Percentiles rank a stretch among this genome's conserved stretches.
Evolutionary conservation across 2,113 vertebrate genomes (phyloP).

Genomic region (Hymenochirus boettgeri): DNA sequence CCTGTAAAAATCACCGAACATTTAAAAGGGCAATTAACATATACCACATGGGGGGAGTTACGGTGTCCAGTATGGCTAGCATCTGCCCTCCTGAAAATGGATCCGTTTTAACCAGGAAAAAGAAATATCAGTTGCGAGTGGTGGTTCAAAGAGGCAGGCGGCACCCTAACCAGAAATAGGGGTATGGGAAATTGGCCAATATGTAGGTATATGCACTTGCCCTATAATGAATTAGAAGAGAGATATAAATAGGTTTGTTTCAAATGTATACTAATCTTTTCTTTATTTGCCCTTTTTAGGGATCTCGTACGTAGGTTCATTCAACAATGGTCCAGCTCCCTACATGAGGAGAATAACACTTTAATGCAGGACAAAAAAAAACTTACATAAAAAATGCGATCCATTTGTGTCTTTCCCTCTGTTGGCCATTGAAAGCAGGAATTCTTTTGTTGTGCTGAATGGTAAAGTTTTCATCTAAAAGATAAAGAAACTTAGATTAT

Average conservation of each 20-base stretch:
- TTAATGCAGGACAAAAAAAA: too few relatives aligned
- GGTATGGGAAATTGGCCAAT: not conserved
- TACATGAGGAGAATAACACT: too few relatives aligned
- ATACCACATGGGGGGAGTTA: not conserved
- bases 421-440: constrained; percentile 96
- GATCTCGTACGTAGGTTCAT: too few relatives aligned
- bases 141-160: not conserved
- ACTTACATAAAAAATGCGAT: constrained; percentile 99
- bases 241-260: too few relatives aligned
- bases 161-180: not conserved
- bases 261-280: too few relatives aligned
- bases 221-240: not conserved
- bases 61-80: not conserved
- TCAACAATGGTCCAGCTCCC: too few relatives aligned
- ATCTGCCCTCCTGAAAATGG: not conserved
- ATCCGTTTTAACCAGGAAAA: too few relatives aligned
- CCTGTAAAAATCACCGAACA: not conserved
- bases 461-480: constrained; percentile 92
- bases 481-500: too few relatives aligned
- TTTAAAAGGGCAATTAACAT: not conserved
- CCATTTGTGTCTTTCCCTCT: constrained; percentile 97
- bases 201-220: not conserved
- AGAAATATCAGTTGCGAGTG: too few relatives aligned
- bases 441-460: constrained; percentile 96
- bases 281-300: too few relatives aligned